A percentile compares a stretch with the other conserved stretches of the same genome.
Conservation (phyloP, 35 echinoderm and acorn worm species). For the Heliocidaris erythrogramma region DNA sequence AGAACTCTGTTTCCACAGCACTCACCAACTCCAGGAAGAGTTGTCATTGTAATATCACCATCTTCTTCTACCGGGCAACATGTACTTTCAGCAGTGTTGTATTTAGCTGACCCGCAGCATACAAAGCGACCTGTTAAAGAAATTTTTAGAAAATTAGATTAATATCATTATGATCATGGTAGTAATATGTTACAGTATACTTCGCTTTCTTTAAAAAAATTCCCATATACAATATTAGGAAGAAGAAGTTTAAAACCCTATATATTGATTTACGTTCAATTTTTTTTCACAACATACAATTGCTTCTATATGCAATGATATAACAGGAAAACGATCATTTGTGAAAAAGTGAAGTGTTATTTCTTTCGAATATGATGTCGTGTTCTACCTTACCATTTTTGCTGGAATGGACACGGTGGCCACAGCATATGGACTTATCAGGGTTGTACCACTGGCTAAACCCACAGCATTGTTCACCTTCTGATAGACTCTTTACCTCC, state of each 20-base stretch:
- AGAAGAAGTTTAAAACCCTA: neutral
- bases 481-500: neutral
- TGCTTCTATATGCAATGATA: neutral
- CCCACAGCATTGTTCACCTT: neutral
- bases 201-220: neutral
- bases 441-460: conserved; percentile 38
- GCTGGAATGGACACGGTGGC: neutral
- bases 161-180: neutral
- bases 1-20: conserved; percentile 20
- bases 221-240: neutral
- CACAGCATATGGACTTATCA: neutral
- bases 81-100: neutral
- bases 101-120: conserved; percentile 1
- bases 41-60: neutral
- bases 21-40: conserved; percentile 22
- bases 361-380: too few species aligned
- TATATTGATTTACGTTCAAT: too few species aligned
- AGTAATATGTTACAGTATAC: too few species aligned
- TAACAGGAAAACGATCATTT: too few species aligned
- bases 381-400: neutral
- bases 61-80: conserved; percentile 31
- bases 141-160: neutral
- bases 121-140: neutral
- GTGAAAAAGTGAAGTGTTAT: neutral
- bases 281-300: neutral